Base-by-base conservation (phyloP, 2,797 vertebrate genomes). In the Artibeus lituratus region DNA sequence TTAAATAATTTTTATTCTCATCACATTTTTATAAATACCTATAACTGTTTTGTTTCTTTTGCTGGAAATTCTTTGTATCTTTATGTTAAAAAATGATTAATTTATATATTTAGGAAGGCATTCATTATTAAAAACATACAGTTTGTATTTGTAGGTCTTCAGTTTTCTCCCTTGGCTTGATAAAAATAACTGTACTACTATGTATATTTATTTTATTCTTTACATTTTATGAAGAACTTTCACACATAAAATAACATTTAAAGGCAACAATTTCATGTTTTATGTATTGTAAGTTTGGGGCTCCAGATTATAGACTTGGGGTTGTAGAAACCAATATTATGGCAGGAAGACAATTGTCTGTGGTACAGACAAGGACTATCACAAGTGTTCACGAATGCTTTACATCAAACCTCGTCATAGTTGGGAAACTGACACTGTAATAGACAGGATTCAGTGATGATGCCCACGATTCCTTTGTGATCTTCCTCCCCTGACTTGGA, bases 21-120 rank as follows among this genome's bases (percentile, higher is more conserved):
- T 74, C 14, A 72, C n/a, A 80, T 94, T 90, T 93, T 92, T 51
- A 59, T 39, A 82, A 90, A 82, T 74, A 74, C 5, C 19, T 87
- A 22, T 81, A 49, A 32, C 14, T 10, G 85, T 77, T 77, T 94
- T 39, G 4, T 55, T 76, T 88, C 29, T 74, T 87, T 57, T 90
- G 59, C 49, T 90, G 24, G 39, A 85, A 84, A 87, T 87, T 57
- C 3, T 57, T 90, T 88, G 15, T 35, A 84, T 5, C 3, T 76
- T 83, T 85, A 44, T n/a, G 73, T 91, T 72, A 59, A 67, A 67
- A 73, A 90, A 74, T 59, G 74, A 37, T 84, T 4, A 51, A 22
- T 32, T 88, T 44, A n/a, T 82, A 26, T 62, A 77, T 76, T 81
- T 39, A 44, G 8, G 18, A 69, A 51, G 44, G 2, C 18, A 37